Percentiles rank a stretch among this genome's conserved stretches.
Evolutionary conservation across 2,888 invertebrate species (phyloP).

Genomic region (Pherbina coryleti): DNA sequence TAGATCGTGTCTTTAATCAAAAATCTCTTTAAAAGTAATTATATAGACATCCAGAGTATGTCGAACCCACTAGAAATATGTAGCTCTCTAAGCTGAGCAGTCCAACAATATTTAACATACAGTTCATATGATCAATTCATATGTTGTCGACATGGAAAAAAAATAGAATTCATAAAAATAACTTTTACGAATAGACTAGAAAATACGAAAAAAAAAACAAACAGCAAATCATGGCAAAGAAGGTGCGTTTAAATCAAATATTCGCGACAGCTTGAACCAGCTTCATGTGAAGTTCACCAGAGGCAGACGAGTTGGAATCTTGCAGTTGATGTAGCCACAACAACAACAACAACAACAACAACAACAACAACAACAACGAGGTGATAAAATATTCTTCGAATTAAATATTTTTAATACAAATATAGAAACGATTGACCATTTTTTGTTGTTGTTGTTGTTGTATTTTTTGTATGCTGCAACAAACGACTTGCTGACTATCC

Average conservation of each 20-base stretch:
- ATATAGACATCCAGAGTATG: no score
- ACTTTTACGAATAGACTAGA: neutral
- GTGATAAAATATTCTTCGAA: conserved; percentile 35
- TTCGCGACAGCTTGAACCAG: neutral
- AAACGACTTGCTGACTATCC: neutral
- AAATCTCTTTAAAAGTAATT: no score
- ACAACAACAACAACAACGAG: neutral
- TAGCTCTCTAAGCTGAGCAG: no score
- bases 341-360: neutral
- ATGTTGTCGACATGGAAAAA: no score
- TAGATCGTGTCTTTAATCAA: no score
- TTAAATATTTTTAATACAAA: conserved; percentile 31
- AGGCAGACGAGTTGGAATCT: neutral
- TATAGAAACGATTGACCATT: conserved; percentile 6
- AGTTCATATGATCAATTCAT: no score
- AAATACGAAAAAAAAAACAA: neutral
- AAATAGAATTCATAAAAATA: neutral
- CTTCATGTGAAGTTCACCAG: conserved; percentile 5
- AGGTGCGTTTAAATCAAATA: conserved; percentile 29
- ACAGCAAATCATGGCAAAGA: neutral
- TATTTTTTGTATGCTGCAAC: neutral
- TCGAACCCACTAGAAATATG: no score
- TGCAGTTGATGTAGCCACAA: neutral
- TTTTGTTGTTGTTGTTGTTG: neutral
- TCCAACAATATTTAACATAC: no score